phyloP scores from a whole-genome alignment of 2,888 invertebrate genomes.

The Myopa testacea region DNA sequence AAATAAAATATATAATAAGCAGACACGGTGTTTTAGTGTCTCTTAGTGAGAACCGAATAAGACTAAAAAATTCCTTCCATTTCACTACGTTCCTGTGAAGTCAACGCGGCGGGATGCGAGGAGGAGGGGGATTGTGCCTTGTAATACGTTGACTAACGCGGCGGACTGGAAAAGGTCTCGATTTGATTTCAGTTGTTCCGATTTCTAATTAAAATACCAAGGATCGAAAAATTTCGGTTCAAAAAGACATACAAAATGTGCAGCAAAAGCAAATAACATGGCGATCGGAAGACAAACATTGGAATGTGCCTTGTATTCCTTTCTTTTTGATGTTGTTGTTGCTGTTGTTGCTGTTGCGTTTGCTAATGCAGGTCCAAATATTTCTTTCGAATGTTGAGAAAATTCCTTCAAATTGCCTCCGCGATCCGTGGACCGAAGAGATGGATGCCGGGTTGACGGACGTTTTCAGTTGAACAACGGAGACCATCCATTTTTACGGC shows the following conservation, averaged over 20 bases:
- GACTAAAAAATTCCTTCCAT: background rate
- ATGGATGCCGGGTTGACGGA: too few species aligned
- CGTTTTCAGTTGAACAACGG: too few species aligned
- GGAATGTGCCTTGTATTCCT: too few species aligned
- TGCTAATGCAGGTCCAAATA: conserved; percentile 36
- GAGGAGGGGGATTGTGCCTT: background rate
- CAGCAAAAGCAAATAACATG: conserved; percentile 33
- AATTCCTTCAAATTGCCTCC: conserved; percentile 34
- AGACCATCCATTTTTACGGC: too few species aligned
- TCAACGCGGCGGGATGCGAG: background rate
- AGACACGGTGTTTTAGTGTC: background rate
- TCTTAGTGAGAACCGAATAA: background rate
- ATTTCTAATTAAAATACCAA: conserved; percentile 50
- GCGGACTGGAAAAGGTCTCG: conserved; percentile 28
- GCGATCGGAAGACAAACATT: background rate
- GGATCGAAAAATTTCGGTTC: conserved; percentile 10
- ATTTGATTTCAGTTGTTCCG: conserved; percentile 46
- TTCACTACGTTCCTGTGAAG: too few species aligned
- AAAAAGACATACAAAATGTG: conserved; percentile 11
- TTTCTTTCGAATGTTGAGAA: conserved; percentile 34
- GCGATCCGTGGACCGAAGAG: background rate
- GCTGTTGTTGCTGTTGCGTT: conserved; percentile 22
- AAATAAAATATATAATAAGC: background rate
- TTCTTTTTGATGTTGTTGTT: conserved; percentile 1
- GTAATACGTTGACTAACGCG: background rate